Evolutionary conservation across 2,888 invertebrate species (phyloP), one percentile per base, ranked within the genome.

Genomic region (Monochamus alternatus): DNA sequence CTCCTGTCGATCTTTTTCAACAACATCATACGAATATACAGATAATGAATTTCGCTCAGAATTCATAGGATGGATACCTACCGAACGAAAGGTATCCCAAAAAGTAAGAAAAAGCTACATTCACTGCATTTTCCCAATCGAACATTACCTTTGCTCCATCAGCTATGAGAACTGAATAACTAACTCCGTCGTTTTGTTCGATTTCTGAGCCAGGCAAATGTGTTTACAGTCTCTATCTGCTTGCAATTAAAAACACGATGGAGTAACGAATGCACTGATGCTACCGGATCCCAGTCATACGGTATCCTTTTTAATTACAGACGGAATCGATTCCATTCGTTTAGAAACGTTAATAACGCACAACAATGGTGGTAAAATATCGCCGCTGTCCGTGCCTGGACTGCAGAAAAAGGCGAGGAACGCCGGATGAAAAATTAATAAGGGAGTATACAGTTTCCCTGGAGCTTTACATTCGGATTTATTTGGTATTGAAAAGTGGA

Each of bases 351-450:
- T 62, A 71, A 71, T 71, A 71, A 63, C 71, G 52, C 22, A 8
- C 47, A 62, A 62, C 62, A 71, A 63, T 32, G 47, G 22, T 38
- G 38, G n/a, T 32, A 63, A 73, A 58, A 73, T 65, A 73, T 73
- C 65, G 65, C 65, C 66, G 12, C 65, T 65, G 3, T 59, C 30
- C n/a, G 68, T 68, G 60, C 14, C 10, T 1, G 22, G 65, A 59
- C 30, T 58, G n/a, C n/a, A 65, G 63, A 71, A 60, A 72, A 52
- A 65, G 44, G 65, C 7, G 44, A 73, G 44, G 52, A 73, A 63
- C 52, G 12, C 63, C 72, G 64, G 63, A 74, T 69, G 68, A 74
- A 69, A 69, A 67, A 74, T 69, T 69, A 69, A 74, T 69, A 74
- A 74, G 55, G 68, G 55, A 64, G 64, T 44, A 63, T 68, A 32